Conservation (phyloP, 2,113 vertebrate genomes). For the Passer domesticus region DNA sequence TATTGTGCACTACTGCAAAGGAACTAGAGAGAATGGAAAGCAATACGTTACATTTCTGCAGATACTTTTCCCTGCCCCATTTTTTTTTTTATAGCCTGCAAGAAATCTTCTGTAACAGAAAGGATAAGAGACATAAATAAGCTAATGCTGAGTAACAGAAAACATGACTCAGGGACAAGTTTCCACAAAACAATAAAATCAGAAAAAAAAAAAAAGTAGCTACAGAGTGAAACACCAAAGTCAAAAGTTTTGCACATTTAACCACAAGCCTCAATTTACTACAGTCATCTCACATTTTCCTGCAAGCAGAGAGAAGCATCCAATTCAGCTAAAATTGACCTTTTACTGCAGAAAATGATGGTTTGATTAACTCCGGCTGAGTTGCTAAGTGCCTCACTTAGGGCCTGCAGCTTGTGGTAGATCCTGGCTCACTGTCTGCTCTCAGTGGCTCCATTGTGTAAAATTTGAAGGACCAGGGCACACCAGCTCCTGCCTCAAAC, state of each 20-base stretch:
- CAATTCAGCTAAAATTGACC: conserved; percentile 21
- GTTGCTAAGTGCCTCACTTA: not conserved
- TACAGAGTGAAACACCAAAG: not conserved
- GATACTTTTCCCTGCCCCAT: not conserved
- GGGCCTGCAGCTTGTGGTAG: fast-evolving
- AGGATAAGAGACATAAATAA: not conserved
- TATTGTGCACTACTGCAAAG: not conserved
- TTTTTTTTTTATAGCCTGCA: not conserved
- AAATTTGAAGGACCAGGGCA: not conserved
- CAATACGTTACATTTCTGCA: not conserved
- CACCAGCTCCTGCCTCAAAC: fast-evolving
- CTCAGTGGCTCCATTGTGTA: not conserved
- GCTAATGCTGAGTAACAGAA: not conserved
- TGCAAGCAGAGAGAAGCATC: not conserved
- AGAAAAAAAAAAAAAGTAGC: not conserved
- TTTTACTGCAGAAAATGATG: not conserved
- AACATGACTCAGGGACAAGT: not conserved
- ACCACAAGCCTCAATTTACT: not conserved
- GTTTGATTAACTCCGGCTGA: conserved; percentile 18
- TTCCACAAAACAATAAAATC: not conserved
- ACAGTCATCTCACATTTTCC: not conserved
- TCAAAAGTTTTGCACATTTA: not conserved
- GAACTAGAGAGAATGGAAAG: not conserved
- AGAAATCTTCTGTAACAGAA: not conserved
- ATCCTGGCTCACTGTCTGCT: fast-evolving